A percentile compares a stretch with the other conserved stretches of the same genome.
phyloP scores from a whole-genome alignment of 2,797 vertebrate genomes.

The Adrianichthys oophorus region DNA sequence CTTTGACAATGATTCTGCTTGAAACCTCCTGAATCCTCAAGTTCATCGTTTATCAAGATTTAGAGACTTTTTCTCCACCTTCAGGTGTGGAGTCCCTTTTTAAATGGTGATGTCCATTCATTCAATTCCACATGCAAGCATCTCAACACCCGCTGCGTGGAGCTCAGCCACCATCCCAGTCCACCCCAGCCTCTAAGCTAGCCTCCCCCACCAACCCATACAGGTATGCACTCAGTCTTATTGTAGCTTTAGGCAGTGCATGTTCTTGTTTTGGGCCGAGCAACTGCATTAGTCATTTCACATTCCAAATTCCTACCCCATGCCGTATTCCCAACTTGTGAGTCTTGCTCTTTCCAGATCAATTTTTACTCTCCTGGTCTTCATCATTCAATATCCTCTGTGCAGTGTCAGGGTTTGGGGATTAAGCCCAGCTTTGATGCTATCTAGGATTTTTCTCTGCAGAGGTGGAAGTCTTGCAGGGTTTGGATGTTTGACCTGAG shows the following conservation, averaged over 20 bases:
- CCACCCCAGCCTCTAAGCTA: conserved; percentile 30
- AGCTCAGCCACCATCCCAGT: conserved; percentile 39
- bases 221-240: conserved; percentile 78
- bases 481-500: conserved; percentile 62
- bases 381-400: conserved; percentile 28
- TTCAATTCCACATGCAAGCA: conserved; percentile 31
- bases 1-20: too few relatives aligned
- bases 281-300: conserved; percentile 84
- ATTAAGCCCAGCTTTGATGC: conserved; percentile 45
- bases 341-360: conserved; percentile 17
- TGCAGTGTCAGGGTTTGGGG: conserved; percentile 23
- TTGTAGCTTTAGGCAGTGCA: conserved; percentile 78
- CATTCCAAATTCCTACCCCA: conserved; percentile 79
- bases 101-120: conserved; percentile 25
- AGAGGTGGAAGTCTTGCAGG: conserved; percentile 50
- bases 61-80: background rate
- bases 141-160: conserved; percentile 27
- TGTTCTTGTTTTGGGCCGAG: conserved; percentile 84
- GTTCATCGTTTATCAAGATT: background rate
- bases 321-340: conserved; percentile 63
- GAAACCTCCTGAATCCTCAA: too few relatives aligned
- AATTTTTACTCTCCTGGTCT: conserved; percentile 23
- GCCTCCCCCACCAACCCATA: conserved; percentile 31
- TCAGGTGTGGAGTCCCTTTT: conserved; percentile 33
- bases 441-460: conserved; percentile 42